Conservation (phyloP, 2,888 invertebrate species). For the Cenopis cana region DNA sequence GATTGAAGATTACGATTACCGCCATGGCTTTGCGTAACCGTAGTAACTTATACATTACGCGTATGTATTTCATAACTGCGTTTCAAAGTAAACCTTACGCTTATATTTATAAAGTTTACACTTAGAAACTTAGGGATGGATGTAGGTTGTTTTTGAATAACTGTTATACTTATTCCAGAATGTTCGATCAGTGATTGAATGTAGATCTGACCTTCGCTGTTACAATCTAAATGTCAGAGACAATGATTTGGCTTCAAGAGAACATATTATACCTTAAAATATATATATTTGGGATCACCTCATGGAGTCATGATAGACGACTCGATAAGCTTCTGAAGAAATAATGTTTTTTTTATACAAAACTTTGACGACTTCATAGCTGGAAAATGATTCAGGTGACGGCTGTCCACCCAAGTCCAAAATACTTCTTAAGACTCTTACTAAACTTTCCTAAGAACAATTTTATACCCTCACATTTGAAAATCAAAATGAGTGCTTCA, state of each 20-base stretch:
- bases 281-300: no score
- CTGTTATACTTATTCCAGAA: conserved; percentile 27
- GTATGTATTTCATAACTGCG: not conserved
- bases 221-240: conserved; percentile 8
- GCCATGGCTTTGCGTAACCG: conserved; percentile 34
- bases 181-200: conserved; percentile 32
- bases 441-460: no score
- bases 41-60: not conserved
- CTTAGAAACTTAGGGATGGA: not conserved
- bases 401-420: no score
- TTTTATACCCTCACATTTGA: no score
- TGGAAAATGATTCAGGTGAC: no score
- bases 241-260: not conserved
- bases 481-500: no score
- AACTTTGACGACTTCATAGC: no score
- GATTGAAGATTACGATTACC: conserved; percentile 39
- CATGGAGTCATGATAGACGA: no score
- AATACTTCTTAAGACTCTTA: no score
- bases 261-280: not conserved
- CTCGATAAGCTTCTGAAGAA: no score
- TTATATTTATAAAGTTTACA: not conserved
- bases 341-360: no score
- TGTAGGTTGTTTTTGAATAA: not conserved
- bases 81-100: not conserved
- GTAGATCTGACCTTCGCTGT: conserved; percentile 26